Conservation (phyloP, 2,113 vertebrate genomes). For the Alligator sinensis region DNA sequence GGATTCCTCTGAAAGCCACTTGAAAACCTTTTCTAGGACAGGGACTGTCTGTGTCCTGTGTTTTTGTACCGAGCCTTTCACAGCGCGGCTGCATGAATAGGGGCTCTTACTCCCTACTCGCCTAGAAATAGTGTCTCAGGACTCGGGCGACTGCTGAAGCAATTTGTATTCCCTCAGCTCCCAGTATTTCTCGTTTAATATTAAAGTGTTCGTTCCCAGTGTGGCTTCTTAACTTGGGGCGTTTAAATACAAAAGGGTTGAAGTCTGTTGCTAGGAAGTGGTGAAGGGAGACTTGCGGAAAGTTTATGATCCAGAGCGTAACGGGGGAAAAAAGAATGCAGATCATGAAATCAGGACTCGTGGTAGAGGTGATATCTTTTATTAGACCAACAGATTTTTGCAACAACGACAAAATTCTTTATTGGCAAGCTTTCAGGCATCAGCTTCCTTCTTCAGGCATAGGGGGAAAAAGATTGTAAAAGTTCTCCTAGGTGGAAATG, state of each 20-base stretch:
- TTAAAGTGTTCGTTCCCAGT: not conserved
- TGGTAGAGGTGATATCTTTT: too few relatives aligned
- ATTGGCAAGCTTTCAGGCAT: too few relatives aligned
- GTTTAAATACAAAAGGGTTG: not conserved
- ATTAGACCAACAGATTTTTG: too few relatives aligned
- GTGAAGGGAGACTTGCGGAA: fast-evolving
- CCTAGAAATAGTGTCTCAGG: not conserved
- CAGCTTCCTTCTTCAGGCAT: too few relatives aligned
- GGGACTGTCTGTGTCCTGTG: not conserved
- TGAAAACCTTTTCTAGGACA: not conserved
- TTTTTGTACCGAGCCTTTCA: not conserved
- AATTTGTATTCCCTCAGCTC: not conserved
- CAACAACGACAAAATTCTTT: too few relatives aligned
- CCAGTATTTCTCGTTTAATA: not conserved
- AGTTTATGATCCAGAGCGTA: fast-evolving
- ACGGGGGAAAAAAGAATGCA: not conserved
- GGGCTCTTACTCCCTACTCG: too few relatives aligned
- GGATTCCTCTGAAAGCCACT: not conserved
- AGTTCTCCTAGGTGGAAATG: too few relatives aligned
- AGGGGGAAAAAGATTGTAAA: too few relatives aligned
- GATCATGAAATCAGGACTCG: too few relatives aligned
- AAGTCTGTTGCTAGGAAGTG: not conserved
- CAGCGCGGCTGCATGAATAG: not conserved
- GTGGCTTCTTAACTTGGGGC: not conserved
- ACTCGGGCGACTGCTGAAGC: not conserved